phyloP scores from a whole-genome alignment of 2,888 invertebrate genomes.

The Carabus problematicus region DNA sequence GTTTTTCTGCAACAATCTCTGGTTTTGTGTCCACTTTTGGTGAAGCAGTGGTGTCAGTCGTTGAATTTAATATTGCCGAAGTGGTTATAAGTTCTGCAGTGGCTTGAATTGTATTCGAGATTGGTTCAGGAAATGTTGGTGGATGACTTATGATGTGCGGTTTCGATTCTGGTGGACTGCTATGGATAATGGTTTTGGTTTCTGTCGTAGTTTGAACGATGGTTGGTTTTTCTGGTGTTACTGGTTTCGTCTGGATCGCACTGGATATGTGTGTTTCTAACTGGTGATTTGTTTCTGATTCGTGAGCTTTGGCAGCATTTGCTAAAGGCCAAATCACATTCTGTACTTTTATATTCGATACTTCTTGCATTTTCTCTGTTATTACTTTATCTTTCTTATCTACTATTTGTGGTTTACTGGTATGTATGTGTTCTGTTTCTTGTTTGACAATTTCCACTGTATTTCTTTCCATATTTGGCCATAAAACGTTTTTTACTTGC shows the following conservation, averaged over 20 bases:
- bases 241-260: constrained; percentile 4
- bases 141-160: too few relatives aligned
- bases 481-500: constrained; percentile 52
- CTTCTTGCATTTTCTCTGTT: constrained; percentile 23
- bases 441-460: background rate
- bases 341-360: constrained; percentile 34
- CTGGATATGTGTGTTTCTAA: too few relatives aligned
- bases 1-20: background rate
- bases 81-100: background rate
- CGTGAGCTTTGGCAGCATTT: constrained; percentile 4
- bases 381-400: constrained; percentile 35
- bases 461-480: constrained; percentile 49
- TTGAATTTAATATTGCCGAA: constrained; percentile 19
- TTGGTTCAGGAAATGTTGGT: background rate
- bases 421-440: constrained; percentile 25
- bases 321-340: constrained; percentile 34
- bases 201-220: background rate
- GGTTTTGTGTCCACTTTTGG: background rate
- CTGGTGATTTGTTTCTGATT: constrained; percentile 7
- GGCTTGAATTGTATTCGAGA: background rate
- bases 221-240: constrained; percentile 6
- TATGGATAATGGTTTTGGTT: constrained; percentile 1
- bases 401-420: constrained; percentile 25
- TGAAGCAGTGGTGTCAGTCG: constrained; percentile 19
- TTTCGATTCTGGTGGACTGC: constrained; percentile 16